Percentiles rank a stretch among this genome's conserved stretches.
These are phyloP conservation scores for Hetaerina titia DNA, from an alignment of 2,888 invertebrate genomes.

Conservation along the genomic window DNA sequence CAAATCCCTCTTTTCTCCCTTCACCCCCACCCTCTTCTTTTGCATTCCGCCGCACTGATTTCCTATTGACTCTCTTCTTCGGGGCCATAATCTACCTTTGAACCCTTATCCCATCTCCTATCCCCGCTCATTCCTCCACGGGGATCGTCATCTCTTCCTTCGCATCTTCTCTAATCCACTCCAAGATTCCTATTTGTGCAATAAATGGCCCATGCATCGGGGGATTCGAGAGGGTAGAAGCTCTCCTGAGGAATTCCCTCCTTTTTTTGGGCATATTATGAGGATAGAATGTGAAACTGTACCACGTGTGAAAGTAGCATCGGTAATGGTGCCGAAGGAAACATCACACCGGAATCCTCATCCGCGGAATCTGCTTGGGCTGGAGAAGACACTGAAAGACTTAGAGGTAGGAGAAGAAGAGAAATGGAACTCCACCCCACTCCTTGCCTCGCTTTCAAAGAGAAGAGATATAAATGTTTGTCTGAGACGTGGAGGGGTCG, in stretches of 20 bases:
- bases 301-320: neutral
- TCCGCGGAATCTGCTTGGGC: neutral
- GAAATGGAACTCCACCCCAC: neutral
- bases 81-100: too few relatives aligned
- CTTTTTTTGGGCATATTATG: too few relatives aligned
- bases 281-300: neutral
- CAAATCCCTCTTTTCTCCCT: neutral
- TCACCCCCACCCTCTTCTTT: neutral
- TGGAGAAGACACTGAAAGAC: neutral
- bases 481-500: neutral
- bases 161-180: neutral
- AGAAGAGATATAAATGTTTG: neutral
- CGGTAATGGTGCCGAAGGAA: neutral
- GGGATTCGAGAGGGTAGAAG: neutral
- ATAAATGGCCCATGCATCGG: constrained; percentile 22
- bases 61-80: constrained; percentile 1
- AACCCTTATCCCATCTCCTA: constrained; percentile 29
- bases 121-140: neutral
- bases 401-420: neutral
- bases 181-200: neutral
- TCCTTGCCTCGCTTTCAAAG: neutral
- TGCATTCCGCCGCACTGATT: constrained; percentile 44
- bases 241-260: too few relatives aligned
- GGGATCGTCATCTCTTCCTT: neutral
- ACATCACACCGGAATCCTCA: neutral